Percentiles rank a stretch among this genome's conserved stretches.
These are phyloP conservation scores for Cladorhizidae sp. DNA, from an alignment of 37 sponge, comb jelly and placozoan genomes.

Conservation along the genomic window DNA sequence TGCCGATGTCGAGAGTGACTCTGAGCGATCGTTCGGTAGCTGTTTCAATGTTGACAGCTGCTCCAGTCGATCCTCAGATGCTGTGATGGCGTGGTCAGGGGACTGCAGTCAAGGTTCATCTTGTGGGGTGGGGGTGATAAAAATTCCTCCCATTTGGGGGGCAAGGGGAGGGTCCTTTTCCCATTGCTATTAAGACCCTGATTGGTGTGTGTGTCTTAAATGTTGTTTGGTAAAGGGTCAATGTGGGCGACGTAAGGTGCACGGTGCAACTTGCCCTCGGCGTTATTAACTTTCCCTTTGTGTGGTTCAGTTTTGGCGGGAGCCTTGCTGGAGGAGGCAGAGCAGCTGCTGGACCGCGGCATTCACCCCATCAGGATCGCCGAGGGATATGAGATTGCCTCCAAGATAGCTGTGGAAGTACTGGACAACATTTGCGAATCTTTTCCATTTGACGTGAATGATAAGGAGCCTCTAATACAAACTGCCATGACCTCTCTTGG, in stretches of 20 bases:
- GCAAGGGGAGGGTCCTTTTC: too few relatives aligned
- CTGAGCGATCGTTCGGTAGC: too few relatives aligned
- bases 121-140: too few relatives aligned
- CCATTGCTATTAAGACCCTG: not conserved
- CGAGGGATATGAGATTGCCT: constrained; percentile 96
- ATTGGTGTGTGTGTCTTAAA: not conserved
- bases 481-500: constrained; percentile 98
- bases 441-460: constrained; percentile 74
- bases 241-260: not conserved
- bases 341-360: constrained; percentile 89
- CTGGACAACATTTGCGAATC: constrained; percentile 83
- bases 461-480: constrained; percentile 86
- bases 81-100: too few relatives aligned
- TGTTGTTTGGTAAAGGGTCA: not conserved
- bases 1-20: too few relatives aligned
- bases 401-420: constrained; percentile 74
- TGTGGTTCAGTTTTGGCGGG: constrained; percentile 88
- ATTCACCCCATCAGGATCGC: constrained; percentile 97
- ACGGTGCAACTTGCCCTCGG: not conserved
- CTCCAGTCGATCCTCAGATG: too few relatives aligned
- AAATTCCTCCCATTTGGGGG: too few relatives aligned
- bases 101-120: too few relatives aligned
- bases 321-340: constrained; percentile 97
- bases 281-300: not conserved
- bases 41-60: too few relatives aligned